Evolutionary conservation across 2,797 vertebrate species (phyloP).

Genomic region (Coregonus suidteri): DNA sequence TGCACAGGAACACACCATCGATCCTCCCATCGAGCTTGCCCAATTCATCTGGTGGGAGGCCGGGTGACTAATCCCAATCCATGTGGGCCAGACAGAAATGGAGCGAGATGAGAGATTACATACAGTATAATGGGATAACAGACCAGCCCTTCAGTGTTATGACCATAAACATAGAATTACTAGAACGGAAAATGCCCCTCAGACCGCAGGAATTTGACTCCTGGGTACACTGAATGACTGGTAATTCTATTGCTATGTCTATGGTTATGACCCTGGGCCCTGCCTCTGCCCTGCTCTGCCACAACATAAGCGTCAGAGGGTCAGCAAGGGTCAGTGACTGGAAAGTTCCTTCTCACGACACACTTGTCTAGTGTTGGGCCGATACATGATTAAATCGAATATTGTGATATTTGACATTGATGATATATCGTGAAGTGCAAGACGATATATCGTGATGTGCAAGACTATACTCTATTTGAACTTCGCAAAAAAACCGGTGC

Average conservation of each 20-base stretch:
- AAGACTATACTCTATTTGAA: too few species aligned
- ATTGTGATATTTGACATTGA: too few species aligned
- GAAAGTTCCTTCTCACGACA: slow-evolving; percentile 15
- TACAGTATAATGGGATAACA: slow-evolving; percentile 28
- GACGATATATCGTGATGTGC: too few species aligned
- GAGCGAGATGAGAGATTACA: slow-evolving; percentile 17
- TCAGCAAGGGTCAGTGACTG: slow-evolving; percentile 47
- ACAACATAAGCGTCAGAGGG: slow-evolving; percentile 32
- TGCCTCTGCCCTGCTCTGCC: neutral
- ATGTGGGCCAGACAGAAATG: neutral
- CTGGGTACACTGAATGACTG: neutral
- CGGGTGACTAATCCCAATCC: neutral
- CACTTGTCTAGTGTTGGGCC: neutral
- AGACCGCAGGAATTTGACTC: too few species aligned
- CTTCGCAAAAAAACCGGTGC: too few species aligned
- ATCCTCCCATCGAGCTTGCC: slow-evolving; percentile 52
- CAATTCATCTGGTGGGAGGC: slow-evolving; percentile 54
- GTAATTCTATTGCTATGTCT: neutral
- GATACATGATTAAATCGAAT: too few species aligned
- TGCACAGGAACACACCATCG: slow-evolving; percentile 56
- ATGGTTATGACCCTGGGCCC: slow-evolving; percentile 9
- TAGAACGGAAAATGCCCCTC: neutral
- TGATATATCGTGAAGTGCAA: too few species aligned
- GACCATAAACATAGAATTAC: neutral
- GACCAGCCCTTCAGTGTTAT: too few species aligned